phyloP scores from a whole-genome alignment of 2,797 vertebrate genomes.

The Eurystomus glaucurus region DNA sequence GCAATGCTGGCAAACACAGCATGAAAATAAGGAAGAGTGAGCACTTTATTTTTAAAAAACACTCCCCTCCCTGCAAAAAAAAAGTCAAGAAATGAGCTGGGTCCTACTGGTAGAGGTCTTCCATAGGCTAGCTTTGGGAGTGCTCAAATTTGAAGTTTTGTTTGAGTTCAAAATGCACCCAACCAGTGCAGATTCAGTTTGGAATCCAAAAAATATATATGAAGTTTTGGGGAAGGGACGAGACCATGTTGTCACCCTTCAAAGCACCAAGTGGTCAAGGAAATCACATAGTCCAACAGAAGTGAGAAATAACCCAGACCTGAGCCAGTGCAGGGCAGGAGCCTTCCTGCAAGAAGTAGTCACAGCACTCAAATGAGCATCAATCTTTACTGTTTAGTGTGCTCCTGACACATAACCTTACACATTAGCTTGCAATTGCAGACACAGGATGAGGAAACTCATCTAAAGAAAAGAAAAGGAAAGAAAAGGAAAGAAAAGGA shows the following conservation, averaged over 20 bases:
- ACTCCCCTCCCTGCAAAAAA: rapidly evolving
- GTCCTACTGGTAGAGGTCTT: not conserved
- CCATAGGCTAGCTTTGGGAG: not conserved
- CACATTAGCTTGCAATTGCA: not conserved
- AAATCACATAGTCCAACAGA: not conserved
- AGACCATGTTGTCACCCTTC: not conserved
- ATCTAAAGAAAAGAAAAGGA: not conserved
- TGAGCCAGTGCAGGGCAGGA: not conserved
- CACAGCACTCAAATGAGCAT: not conserved
- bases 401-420: not conserved
- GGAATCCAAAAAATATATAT: not conserved
- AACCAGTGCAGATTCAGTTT: not conserved
- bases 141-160: not conserved
- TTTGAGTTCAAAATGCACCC: not conserved
- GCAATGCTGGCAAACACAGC: rapidly evolving
- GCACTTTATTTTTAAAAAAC: not conserved
- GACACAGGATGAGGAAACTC: not conserved
- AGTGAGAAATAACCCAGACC: not conserved
- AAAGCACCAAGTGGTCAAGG: not conserved
- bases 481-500: too few species aligned
- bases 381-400: not conserved
- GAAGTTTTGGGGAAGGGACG: not conserved
- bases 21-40: not conserved
- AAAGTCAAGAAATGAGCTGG: not conserved
- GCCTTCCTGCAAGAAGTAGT: rapidly evolving